Conservation (phyloP, 2,113 vertebrate genomes). For the Erythrocercus mccallii region DNA sequence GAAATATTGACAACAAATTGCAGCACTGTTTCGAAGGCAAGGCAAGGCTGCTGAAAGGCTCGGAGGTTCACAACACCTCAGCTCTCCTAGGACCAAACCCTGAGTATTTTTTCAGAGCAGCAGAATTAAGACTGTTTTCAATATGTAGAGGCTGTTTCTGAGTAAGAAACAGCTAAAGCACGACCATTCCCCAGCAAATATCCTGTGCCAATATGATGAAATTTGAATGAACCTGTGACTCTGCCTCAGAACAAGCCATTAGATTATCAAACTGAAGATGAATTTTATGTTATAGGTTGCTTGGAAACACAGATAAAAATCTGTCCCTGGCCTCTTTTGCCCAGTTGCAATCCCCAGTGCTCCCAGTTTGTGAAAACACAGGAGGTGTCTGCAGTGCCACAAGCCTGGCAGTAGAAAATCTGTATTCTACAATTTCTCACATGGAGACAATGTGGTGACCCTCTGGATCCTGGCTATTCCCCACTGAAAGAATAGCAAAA, state of each 20-base stretch:
- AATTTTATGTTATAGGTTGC: background rate
- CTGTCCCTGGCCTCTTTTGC: background rate
- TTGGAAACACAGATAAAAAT: background rate
- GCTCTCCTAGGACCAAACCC: background rate
- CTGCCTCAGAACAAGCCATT: background rate
- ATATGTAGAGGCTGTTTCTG: background rate
- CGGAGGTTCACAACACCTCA: background rate
- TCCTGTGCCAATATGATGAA: background rate
- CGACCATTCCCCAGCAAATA: background rate
- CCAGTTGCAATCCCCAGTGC: background rate
- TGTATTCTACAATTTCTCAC: background rate
- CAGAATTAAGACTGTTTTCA: background rate
- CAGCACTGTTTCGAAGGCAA: background rate
- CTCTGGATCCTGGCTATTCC: background rate
- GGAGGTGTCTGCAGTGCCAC: background rate
- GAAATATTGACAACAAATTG: background rate
- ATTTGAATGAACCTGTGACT: background rate
- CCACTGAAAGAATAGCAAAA: background rate
- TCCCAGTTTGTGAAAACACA: background rate
- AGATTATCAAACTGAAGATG: background rate
- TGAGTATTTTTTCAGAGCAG: background rate
- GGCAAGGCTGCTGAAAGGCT: background rate
- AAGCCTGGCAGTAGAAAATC: background rate
- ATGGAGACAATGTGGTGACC: background rate
- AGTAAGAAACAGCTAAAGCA: background rate